These are phyloP conservation scores for Elanus axillaris DNA, from an alignment of 2,113 vertebrate species.

Conservation along the genomic window DNA sequence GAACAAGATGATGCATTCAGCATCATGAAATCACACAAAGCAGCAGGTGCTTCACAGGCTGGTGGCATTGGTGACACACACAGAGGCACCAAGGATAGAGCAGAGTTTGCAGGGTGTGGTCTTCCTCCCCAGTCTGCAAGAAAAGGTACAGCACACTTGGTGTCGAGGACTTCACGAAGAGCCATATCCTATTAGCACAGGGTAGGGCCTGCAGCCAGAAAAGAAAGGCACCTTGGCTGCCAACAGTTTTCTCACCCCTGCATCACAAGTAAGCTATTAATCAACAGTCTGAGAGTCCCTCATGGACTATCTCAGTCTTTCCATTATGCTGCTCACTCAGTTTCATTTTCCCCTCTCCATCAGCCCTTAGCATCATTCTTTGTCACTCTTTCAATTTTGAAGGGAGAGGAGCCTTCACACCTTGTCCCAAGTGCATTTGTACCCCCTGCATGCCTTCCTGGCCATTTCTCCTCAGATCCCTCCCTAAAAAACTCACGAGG, in stretches of 20 bases:
- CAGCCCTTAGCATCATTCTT: neutral
- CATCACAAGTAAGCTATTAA: neutral
- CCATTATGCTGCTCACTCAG: rapidly evolving
- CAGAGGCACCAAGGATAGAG: neutral
- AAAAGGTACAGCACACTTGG: neutral
- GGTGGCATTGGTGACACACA: neutral
- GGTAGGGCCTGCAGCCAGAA: neutral
- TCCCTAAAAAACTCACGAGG: neutral
- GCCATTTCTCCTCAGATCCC: neutral
- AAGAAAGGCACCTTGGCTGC: neutral
- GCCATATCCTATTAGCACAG: neutral
- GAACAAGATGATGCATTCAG: neutral
- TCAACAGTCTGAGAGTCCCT: neutral
- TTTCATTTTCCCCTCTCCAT: neutral
- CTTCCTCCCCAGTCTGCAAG: neutral
- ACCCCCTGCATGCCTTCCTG: neutral
- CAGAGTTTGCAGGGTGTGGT: neutral
- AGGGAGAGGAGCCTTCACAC: neutral
- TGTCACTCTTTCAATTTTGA: neutral
- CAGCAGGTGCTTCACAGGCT: neutral
- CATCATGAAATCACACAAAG: neutral
- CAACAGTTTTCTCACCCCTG: neutral
- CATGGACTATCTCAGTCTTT: neutral
- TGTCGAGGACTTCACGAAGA: neutral
- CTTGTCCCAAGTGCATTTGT: neutral